Conservation (phyloP, 35 echinoderm and acorn worm genomes). For the Heliocidaris tuberculata region DNA sequence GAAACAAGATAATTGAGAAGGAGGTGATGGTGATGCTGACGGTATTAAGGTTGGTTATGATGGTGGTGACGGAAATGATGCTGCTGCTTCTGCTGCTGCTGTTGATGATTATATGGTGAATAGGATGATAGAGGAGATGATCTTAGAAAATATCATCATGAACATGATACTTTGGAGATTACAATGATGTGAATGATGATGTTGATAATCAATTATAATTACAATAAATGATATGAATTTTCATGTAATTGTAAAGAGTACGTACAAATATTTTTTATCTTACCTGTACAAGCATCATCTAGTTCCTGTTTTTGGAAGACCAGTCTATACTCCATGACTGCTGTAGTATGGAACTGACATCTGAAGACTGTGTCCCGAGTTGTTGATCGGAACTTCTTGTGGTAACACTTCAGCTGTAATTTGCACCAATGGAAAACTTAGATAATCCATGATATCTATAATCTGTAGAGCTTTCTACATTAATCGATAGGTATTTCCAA, state of each 20-base stretch:
- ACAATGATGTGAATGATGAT: background rate
- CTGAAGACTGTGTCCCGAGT: slow-evolving; percentile 91
- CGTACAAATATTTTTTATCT: background rate
- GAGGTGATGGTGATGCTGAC: background rate
- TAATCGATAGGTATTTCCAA: background rate
- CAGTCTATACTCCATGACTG: slow-evolving; percentile 89
- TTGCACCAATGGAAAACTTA: background rate
- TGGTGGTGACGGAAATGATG: no score
- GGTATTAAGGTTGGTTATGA: no score
- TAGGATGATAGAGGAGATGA: background rate
- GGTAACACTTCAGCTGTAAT: slow-evolving; percentile 90
- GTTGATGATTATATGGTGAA: no score
- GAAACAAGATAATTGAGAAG: background rate
- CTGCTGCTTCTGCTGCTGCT: no score
- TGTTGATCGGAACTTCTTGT: slow-evolving; percentile 90
- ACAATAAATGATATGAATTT: no score
- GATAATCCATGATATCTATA: background rate
- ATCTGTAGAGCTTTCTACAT: background rate
- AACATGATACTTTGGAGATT: background rate
- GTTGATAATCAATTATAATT: background rate
- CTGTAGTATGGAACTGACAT: slow-evolving; percentile 97
- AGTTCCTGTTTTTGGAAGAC: slow-evolving; percentile 86
- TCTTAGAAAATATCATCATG: background rate
- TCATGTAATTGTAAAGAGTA: no score
- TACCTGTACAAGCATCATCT: slow-evolving; percentile 98